Evolutionary conservation across 2,888 invertebrate species (phyloP), one percentile per base, ranked within the genome.

Genomic region (Tholera decimalis): DNA sequence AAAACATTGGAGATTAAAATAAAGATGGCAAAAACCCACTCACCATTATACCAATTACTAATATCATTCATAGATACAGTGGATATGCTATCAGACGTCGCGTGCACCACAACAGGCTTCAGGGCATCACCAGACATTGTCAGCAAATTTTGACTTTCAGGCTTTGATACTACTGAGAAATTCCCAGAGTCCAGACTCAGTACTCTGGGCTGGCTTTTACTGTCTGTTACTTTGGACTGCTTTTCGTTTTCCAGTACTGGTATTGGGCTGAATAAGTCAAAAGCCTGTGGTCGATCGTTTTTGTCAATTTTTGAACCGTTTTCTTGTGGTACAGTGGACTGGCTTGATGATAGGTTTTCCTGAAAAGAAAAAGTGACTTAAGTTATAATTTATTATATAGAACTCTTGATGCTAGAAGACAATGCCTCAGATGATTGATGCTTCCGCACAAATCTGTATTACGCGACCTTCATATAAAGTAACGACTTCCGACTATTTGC

Each of bases 11-110:
- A 30, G 30, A 22, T 20, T 20, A 41, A 20, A 18, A 13, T 20
- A 41, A 20, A 41, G 13, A 20, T 11, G 13, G 5, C 13, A 2
- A 24, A 3, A 44, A 0, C n/a, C n/a, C 11, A 53, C 91, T 89
- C 56, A 92, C 93, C 95, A 95, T 97, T 96, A 86, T 97, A 96
- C 97, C 97, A 97, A 69, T 96, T 96, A 82, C 96, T 97, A 47
- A 97, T 96, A 89, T 97, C 97, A 77, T 96, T 95, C 88, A 96
- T 96, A 18, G 96, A 96, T 20, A 96, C 95, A 33, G 96, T 93
- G 1, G 95, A 93, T 77, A 95, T 93, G 35, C 91, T 95, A 53
- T 96, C 95, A 0, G 93, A 91, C 0, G 92, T 92, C 0, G 89
- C 88, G 63, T 94, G 92, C 0, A 90, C 86, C 0, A 89, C 89